A percentile compares a stretch with the other conserved stretches of the same genome.
Evolutionary conservation across 2,113 vertebrate genomes (phyloP).

Genomic region (Enhydra lutris): DNA sequence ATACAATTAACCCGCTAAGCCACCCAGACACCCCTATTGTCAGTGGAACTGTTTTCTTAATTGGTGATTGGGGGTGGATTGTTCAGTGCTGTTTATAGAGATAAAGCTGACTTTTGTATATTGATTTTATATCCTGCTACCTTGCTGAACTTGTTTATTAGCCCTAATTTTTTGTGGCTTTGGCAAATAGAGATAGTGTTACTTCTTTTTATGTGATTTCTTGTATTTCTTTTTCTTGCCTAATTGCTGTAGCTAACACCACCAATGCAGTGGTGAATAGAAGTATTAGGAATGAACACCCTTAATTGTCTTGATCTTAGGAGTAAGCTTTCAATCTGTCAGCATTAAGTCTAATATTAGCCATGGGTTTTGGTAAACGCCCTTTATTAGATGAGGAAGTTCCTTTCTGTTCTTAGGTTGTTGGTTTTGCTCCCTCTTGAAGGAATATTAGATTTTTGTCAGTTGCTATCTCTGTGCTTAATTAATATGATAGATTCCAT

Average conservation of each 20-base stretch:
- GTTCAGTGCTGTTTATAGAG: background rate
- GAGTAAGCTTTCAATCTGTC: background rate
- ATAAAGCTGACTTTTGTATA: background rate
- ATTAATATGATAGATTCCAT: background rate
- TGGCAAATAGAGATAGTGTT: background rate
- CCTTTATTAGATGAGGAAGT: background rate
- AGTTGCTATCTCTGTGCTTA: background rate
- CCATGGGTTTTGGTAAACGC: background rate
- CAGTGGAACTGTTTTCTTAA: background rate
- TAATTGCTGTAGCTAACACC: background rate
- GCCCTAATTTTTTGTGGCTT: background rate
- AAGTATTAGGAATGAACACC: background rate
- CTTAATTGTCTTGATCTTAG: background rate
- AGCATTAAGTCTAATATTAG: background rate
- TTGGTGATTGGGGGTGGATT: background rate
- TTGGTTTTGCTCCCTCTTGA: background rate
- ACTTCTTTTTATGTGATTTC: background rate
- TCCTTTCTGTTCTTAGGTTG: background rate
- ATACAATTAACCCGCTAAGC: background rate
- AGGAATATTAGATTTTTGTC: background rate
- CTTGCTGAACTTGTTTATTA: background rate
- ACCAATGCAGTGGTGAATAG: background rate
- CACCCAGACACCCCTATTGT: no score
- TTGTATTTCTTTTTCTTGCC: conserved; percentile 29
- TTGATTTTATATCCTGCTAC: background rate